These are phyloP conservation scores for Caenorhabditis becei DNA, from an alignment of 2,888 invertebrate genomes.

Conservation along the genomic window DNA sequence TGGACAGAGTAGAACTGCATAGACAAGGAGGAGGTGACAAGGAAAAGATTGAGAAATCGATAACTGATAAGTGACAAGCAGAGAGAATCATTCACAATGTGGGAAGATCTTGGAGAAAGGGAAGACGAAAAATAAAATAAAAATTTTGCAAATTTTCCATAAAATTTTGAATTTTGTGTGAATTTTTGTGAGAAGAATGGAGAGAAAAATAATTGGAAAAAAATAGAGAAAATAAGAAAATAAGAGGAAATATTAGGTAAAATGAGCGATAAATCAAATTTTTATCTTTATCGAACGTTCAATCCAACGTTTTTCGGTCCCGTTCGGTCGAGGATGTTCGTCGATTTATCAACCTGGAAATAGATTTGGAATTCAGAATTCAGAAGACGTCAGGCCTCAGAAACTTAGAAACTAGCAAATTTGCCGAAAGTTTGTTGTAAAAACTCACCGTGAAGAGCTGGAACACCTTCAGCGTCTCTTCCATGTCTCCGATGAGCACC, in stretches of 20 bases:
- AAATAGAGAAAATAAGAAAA: constrained; percentile 14
- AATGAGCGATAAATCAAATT: not conserved
- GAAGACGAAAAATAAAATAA: too few species aligned
- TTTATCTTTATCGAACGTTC: constrained; percentile 51
- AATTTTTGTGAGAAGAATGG: too few species aligned
- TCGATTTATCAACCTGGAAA: constrained; percentile 58
- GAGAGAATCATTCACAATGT: not conserved
- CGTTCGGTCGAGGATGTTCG: constrained; percentile 53
- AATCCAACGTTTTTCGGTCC: constrained; percentile 54
- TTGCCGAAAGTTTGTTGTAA: too few species aligned
- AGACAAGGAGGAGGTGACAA: not conserved
- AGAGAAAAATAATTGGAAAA: too few species aligned
- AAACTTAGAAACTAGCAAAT: too few species aligned
- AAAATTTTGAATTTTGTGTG: too few species aligned
- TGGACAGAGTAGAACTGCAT: not conserved
- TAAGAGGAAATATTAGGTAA: not conserved
- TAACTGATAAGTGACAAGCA: too few species aligned
- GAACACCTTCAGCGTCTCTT: constrained; percentile 62
- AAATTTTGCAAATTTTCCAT: too few species aligned
- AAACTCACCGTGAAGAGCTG: constrained; percentile 43
- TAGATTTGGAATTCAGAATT: not conserved
- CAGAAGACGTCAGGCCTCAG: too few species aligned
- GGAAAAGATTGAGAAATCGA: too few species aligned
- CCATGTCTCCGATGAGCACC: constrained; percentile 59
- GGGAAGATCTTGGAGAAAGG: not conserved